phyloP scores from a whole-genome alignment of 2,113 vertebrate species.

The Oryzias melastigma region DNA sequence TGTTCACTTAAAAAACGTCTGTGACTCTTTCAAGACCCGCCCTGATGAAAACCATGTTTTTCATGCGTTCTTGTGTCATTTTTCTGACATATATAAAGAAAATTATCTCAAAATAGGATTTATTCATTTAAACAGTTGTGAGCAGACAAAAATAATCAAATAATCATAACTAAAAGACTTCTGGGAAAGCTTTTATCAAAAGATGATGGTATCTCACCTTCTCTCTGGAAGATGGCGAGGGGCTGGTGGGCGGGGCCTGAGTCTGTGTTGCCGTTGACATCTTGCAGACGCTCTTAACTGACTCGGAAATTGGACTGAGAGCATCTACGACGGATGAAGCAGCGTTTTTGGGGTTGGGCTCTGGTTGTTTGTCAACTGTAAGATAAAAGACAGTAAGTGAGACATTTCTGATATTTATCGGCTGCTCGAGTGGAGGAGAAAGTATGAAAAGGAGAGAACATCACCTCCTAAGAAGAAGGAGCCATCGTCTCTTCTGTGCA shows the following conservation, averaged over 20 bases:
- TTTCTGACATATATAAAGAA: too few species aligned
- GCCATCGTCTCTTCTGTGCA: conserved; percentile 90
- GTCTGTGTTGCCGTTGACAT: conserved; percentile 82
- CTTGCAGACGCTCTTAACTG: conserved; percentile 31
- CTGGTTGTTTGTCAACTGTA: conserved; percentile 47
- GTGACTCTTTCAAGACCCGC: too few species aligned
- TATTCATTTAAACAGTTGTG: too few species aligned
- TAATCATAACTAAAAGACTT: too few species aligned
- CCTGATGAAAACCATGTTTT: too few species aligned
- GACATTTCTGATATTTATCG: conserved; percentile 14
- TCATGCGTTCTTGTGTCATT: too few species aligned
- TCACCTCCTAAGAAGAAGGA: conserved; percentile 92
- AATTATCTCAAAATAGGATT: too few species aligned
- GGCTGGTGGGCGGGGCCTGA: conserved; percentile 55
- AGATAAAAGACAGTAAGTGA: conserved; percentile 6
- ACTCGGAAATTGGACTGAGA: conserved; percentile 51
- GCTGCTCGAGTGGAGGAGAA: conserved; percentile 22
- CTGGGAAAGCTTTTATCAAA: too few species aligned
- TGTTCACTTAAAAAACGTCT: too few species aligned
- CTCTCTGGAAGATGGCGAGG: conserved; percentile 70
- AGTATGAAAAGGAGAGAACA: conserved; percentile 1
- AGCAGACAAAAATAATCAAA: too few species aligned
- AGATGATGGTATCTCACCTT: conserved; percentile 73
- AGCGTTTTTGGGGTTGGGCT: conserved; percentile 48
- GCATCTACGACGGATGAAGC: conserved; percentile 33